Evolutionary conservation across 2,113 vertebrate species (phyloP), one percentile per base, ranked within the genome.

Genomic region (Irena cyanogastra): DNA sequence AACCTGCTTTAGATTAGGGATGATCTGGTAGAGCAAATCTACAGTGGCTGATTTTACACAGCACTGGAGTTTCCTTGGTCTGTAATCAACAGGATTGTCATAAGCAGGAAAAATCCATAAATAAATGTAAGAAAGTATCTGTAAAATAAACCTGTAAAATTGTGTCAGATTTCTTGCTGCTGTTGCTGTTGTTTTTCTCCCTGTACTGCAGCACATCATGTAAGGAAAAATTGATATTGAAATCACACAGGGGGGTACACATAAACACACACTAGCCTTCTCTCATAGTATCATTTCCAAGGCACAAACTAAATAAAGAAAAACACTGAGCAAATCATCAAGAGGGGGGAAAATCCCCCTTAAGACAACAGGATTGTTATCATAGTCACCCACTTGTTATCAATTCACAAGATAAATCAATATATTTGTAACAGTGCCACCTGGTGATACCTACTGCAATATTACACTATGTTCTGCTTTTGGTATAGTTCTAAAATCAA

Each of bases 291-390:
- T 44, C 52, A 16, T 11, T 75, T 76, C 44, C 54, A 68, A 78
- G 30, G 6, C 21, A 45, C 10, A 74, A 70, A 37, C 12, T 13
- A 53, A 78, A 44, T 12, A 44, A 80, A 85, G 23, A 41, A 80
- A 90, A 80, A 23, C 8, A 42, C 26, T n/a, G 13, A 76, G n/a
- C 1, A 68, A 61, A n/a, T 52, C 31, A 31, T 22, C 2, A 39
- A 2, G 24, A 26, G 5, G 13, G 7, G 31, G 4, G 0, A 0
- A 3, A n/a, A n/a, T 6, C 3, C 4, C 2, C 2, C 1, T n/a
- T 39, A 6, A 47, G 50, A 11, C 30, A 63, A 4, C 8, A 60
- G 11, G 30, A n/a, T 61, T 27, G 33, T 16, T 53, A 47, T 24
- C n/a, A 44, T 8, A 47, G 13, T 49, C 31, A 65, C 15, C 23